Conservation (phyloP, 2,113 vertebrate genomes). For the Chionomys nivalis region DNA sequence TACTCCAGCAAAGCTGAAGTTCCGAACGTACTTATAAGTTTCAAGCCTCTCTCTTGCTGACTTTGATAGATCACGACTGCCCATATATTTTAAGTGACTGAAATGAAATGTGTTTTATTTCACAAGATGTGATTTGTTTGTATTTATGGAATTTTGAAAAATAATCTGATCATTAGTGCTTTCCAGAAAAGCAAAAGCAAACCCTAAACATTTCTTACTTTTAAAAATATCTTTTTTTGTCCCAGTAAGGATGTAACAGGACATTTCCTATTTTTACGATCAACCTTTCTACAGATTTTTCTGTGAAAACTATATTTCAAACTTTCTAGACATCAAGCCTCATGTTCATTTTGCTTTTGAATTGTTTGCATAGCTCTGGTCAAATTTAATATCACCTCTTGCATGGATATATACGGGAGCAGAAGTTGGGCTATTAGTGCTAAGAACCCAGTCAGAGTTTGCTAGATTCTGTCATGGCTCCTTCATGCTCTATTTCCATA, state of each 20-base stretch:
- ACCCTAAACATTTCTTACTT: slow-evolving; percentile 25
- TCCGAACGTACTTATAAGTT: slow-evolving; percentile 30
- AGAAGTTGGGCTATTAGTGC: slow-evolving; percentile 68
- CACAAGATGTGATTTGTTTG: slow-evolving; percentile 19
- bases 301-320: slow-evolving; percentile 62
- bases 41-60: slow-evolving; percentile 55
- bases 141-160: slow-evolving; percentile 24
- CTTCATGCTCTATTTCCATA: slow-evolving; percentile 75
- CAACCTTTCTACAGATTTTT: slow-evolving; percentile 46
- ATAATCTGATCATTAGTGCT: not conserved
- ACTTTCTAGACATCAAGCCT: slow-evolving; percentile 51
- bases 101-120: slow-evolving; percentile 37
- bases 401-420: slow-evolving; percentile 49
- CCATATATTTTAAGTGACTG: not conserved
- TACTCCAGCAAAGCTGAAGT: slow-evolving; percentile 64
- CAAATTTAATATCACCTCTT: slow-evolving; percentile 51
- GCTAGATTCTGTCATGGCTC: slow-evolving; percentile 64
- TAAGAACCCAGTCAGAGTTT: slow-evolving; percentile 64
- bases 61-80: slow-evolving; percentile 37
- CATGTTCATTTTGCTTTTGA: slow-evolving; percentile 52
- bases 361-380: slow-evolving; percentile 55
- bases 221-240: slow-evolving; percentile 16
- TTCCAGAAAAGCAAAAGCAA: not conserved
- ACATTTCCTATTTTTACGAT: not conserved
- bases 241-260: slow-evolving; percentile 48